Evolutionary conservation across 2,113 vertebrate genomes (phyloP), one percentile per base, ranked within the genome.

Genomic region (Hystrix cristata): DNA sequence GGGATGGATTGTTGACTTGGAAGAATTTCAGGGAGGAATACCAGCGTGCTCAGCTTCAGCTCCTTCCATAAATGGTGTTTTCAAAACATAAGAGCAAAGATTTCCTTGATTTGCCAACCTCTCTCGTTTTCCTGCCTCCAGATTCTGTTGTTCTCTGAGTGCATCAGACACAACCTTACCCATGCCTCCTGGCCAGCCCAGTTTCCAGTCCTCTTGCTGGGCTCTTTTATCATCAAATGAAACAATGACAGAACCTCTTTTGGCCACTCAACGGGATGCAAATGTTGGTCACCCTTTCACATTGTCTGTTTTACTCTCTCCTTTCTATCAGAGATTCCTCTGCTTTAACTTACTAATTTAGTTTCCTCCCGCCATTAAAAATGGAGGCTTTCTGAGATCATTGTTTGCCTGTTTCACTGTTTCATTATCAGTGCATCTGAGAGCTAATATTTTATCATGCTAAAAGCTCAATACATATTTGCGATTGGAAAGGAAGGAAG

Each of bases 211-310:
- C 48, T 91, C 23, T 34, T 60, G 19, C 38, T 57, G 46, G 83
- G n/a, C 57, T 7, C 38, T 48, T 76, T 76, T 48, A 19, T 51
- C 53, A 38, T 23, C 51, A 69, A 74, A 7, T 18, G 67, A 23
- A 16, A 15, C 1, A 19, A 25, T 7, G 18, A 43, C 31, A 31
- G 10, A 46, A 1, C 16, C 10, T 34, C 23, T 23, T 79, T 34
- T 62, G 31, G 2, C 0, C 0, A 1, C 21, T 57, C 4, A 21
- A 14, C 43, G 29, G 23, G 3, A 16, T 21, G 6, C 3, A 62
- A 13, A 21, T 10, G 16, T 12, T 16, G 25, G n/a, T 78, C 7
- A 23, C 15, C 43, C 53, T 9, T 38, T 3, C 21, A 43, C 60
- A 48, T 10, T 21, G 12, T 64, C 21, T 9, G 8, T 27, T 59